Base-by-base conservation (phyloP, 2,888 invertebrate genomes). In the Marronus borbonicus region DNA sequence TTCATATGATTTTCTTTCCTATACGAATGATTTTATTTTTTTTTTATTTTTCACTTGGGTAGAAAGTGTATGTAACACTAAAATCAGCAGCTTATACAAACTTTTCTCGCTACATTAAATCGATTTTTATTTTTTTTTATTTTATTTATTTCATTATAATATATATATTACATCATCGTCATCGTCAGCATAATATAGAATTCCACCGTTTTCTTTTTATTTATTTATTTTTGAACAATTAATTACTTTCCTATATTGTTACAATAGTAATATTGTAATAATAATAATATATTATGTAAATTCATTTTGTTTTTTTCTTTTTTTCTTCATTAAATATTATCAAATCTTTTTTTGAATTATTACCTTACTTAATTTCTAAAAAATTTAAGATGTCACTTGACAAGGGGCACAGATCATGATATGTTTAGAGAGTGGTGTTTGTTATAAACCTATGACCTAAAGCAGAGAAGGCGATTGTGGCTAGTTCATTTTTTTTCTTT, bases 351-450 rank as follows among this genome's bases (percentile, higher is more conserved):
- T 85, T 87, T 84, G 82, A 80, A 82, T 85, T 82, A 87, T 87
- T 87, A 87, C 84, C 86, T 87, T 85, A 85, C 86, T 84, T 87
- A 88, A 87, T 88, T 87, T 85, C 87, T 88, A 89, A 88, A 84
- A 69, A 88, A 88, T 90, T 90, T 90, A 90, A 89, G 89, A 89
- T 89, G 89, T 89, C 89, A 89, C 89, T 90, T 90, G 92, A 92
- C 92, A 92, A 92, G 93, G 93, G 93, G 93, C 93, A 93, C 93
- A 93, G 92, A 92, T 92, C 92, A 90, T 93, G 93, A 93, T 93
- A 93, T 93, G 93, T 93, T 93, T 93, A 92, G 93, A 93, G 92
- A 91, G 91, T 92, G 92, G 92, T 90, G 91, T 92, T 92, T 92
- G 92, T 91, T 91, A 90, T 89, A 86, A 87, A 87, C 88, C 88